Evolutionary conservation across 2,888 invertebrate species (phyloP), one percentile per base, ranked within the genome.

Genomic region (Rhagium mordax): DNA sequence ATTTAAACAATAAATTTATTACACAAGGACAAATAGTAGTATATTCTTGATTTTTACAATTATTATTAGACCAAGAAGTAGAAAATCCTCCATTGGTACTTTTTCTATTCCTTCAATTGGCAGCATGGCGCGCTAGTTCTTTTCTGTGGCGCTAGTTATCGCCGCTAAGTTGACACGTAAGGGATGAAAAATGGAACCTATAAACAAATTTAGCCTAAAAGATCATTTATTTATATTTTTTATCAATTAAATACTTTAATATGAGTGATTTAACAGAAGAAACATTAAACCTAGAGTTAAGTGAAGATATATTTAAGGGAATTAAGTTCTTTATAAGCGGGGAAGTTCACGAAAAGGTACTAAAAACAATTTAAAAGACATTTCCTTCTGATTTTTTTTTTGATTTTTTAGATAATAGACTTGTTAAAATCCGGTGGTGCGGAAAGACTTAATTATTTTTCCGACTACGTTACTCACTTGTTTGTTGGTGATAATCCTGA

Each of bases 391-490:
- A 59, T 49, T 20, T 59, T 68, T n/a, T 4, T 49, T 60, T 24
- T 60, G 20, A 73, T 74, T 77, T 91, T 91, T 73, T 88, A 96
- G 96, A 91, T 95, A 84, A 89, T 94, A 85, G 91, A 91, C 83
- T 89, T 96, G 81, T 90, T 98, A 74, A 94, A 94, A 88, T 91
- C 92, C 86, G 96, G 96, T 78, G 97, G 98, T 67, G 98, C 95
- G 20, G 96, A 96, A 86, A 93, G 93, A 80, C 94, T 94, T 79
- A 94, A 93, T 82, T 98, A 96, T 89, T 93, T 97, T 82, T 94
- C 96, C 75, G 96, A 97, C 88, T 95, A 94, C 89, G 95, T 97
- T 79, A 98, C 98, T 53, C 97, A 98, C 90, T 91, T 97, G 82
- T 95, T 98, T 85, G 96, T 96, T 82, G 97, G 95, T 24, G 90